Conservation (phyloP, 2,797 vertebrate genomes). For the Pteronotus mesoamericanus region DNA sequence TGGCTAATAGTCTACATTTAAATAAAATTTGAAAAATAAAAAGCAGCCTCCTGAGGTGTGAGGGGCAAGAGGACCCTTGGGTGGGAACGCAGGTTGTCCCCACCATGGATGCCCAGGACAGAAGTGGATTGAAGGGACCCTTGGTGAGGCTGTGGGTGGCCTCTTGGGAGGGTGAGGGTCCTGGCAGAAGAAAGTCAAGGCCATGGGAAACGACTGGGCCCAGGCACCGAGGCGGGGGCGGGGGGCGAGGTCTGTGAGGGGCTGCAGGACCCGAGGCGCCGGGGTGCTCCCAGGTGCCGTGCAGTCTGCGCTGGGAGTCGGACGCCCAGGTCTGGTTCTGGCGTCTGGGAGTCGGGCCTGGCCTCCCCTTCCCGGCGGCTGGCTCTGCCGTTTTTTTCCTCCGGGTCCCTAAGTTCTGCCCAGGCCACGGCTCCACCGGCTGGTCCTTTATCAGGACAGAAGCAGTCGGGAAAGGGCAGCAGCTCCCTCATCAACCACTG, state of each 20-base stretch:
- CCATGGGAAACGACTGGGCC: background rate
- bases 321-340: background rate
- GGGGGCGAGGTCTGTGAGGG: background rate
- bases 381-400: background rate
- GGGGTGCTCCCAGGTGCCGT: background rate
- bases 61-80: background rate
- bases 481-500: background rate
- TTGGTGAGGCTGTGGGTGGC: background rate
- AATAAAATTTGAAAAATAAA: constrained; percentile 70
- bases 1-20: constrained; percentile 76
- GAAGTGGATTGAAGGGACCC: too few species aligned
- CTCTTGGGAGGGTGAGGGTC: background rate
- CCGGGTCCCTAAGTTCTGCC: background rate
- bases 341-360: background rate
- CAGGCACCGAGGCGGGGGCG: too few species aligned
- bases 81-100: background rate
- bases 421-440: background rate
- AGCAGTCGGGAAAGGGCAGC: background rate
- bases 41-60: background rate
- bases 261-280: background rate
- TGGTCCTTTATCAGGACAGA: background rate
- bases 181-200: background rate
- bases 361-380: fast-evolving
- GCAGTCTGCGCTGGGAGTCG: background rate
- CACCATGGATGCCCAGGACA: background rate